Percentiles rank a stretch among this genome's conserved stretches.
phyloP scores from a whole-genome alignment of 2,888 invertebrate species.

The Luperina nickerlii region DNA sequence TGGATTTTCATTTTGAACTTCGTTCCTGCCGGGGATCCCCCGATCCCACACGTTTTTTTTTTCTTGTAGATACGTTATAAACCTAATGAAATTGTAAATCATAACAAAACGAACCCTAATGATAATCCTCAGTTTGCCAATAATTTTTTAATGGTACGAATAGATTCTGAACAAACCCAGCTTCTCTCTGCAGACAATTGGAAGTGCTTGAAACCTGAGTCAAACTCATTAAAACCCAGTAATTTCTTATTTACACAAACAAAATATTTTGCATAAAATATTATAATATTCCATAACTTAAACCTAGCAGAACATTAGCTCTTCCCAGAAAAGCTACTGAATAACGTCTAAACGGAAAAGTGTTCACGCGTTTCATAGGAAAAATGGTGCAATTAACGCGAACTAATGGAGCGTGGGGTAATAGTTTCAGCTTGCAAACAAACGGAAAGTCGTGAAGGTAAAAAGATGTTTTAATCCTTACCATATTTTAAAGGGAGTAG shows the following conservation, averaged over 20 bases:
- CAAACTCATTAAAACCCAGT: constrained; percentile 25
- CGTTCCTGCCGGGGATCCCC: no score
- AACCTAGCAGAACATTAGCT: constrained; percentile 24
- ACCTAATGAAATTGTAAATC: background rate
- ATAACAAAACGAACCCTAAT: background rate
- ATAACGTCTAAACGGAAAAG: constrained; percentile 37
- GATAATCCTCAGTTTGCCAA: background rate
- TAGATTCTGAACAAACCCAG: background rate
- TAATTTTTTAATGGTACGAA: background rate
- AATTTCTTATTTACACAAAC: background rate
- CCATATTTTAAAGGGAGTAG: constrained; percentile 20
- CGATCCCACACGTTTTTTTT: no score
- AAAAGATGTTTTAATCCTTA: constrained; percentile 42
- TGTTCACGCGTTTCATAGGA: constrained; percentile 48
- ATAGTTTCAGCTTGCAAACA: constrained; percentile 64
- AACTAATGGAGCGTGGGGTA: constrained; percentile 69
- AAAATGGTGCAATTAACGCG: constrained; percentile 71
- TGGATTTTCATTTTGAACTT: no score
- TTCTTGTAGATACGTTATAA: no score
- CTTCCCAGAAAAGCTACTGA: constrained; percentile 5
- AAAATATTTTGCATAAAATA: constrained; percentile 1
- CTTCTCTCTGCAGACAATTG: background rate
- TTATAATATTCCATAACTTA: constrained; percentile 12
- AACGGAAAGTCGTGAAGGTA: constrained; percentile 54
- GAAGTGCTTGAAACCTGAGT: background rate